Evolutionary conservation across 23 tunicate genomes (phyloP).

Genomic region (Halocynthia roretzi): DNA sequence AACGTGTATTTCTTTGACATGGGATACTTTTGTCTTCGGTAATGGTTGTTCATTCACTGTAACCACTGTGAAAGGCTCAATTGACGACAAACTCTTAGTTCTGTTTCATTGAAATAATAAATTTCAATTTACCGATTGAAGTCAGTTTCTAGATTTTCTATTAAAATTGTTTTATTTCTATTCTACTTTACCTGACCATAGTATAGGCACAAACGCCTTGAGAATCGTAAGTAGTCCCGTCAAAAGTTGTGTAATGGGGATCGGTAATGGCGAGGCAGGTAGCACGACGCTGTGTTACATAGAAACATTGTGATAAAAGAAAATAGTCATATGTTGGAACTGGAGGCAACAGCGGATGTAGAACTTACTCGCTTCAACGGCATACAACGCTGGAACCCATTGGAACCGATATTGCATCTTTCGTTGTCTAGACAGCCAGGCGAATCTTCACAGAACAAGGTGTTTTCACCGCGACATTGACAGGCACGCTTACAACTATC

Average conservation of each 20-base stretch:
- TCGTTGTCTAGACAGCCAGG: slow-evolving; percentile 32
- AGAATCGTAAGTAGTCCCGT: slow-evolving; percentile 43
- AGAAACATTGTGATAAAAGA: background rate
- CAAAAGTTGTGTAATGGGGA: slow-evolving; percentile 78
- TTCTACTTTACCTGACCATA: slow-evolving; percentile 46
- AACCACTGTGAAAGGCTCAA: slow-evolving; percentile 56
- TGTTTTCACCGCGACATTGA: slow-evolving; percentile 31
- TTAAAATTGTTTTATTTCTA: background rate
- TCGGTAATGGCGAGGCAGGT: slow-evolving; percentile 72
- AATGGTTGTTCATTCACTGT: slow-evolving; percentile 58
- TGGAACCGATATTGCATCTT: slow-evolving; percentile 15
- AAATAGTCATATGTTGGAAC: background rate
- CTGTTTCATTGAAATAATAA: slow-evolving; percentile 10
- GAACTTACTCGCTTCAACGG: slow-evolving; percentile 11
- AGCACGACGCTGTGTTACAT: slow-evolving; percentile 43
- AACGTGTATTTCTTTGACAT: slow-evolving; percentile 53
- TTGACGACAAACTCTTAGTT: slow-evolving; percentile 18
- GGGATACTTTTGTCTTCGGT: slow-evolving; percentile 40
- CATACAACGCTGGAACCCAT: slow-evolving; percentile 41
- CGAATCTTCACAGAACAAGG: slow-evolving; percentile 27
- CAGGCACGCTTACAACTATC: slow-evolving; percentile 45
- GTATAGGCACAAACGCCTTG: slow-evolving; percentile 67
- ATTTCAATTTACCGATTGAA: background rate
- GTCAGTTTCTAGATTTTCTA: background rate
- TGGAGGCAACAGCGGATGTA: too few species aligned